phyloP scores from a whole-genome alignment of 1,140 invertebrate species.

The Ostrea edulis region DNA sequence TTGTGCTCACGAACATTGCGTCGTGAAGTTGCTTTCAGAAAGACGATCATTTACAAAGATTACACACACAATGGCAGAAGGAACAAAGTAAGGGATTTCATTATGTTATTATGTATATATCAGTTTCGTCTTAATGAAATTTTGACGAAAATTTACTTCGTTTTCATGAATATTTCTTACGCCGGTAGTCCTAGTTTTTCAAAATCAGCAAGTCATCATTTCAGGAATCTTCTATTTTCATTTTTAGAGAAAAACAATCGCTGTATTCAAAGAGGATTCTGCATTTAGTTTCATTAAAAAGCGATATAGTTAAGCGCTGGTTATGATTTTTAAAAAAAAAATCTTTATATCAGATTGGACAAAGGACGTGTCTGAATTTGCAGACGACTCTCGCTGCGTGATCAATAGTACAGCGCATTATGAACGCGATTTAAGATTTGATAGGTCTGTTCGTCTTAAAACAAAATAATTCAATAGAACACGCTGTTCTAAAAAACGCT shows the following conservation, averaged over 20 bases:
- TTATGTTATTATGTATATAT: neutral
- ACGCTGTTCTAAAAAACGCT: neutral
- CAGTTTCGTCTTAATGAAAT: neutral
- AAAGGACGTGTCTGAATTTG: slow-evolving; percentile 31
- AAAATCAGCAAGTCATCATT: slow-evolving; percentile 41
- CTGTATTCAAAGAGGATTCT: neutral
- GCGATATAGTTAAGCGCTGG: neutral
- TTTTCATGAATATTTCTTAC: neutral
- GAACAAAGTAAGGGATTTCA: slow-evolving; percentile 60
- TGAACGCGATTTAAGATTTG: too few relatives aligned
- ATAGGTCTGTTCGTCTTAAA: too few relatives aligned
- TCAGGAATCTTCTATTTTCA: neutral
- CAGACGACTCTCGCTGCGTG: neutral
- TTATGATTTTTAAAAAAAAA: too few relatives aligned
- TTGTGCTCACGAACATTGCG: slow-evolving; percentile 40
- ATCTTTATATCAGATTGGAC: too few relatives aligned
- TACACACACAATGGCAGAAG: slow-evolving; percentile 63
- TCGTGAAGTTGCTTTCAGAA: slow-evolving; percentile 25
- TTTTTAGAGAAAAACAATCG: neutral
- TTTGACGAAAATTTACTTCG: neutral
- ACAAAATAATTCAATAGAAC: neutral
- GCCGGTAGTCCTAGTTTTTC: slow-evolving; percentile 16
- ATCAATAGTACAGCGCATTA: neutral
- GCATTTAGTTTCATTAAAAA: neutral
- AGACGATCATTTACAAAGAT: slow-evolving; percentile 19